Percentiles rank a stretch among this genome's conserved stretches.
These are phyloP conservation scores for Leptonema lineaticorne DNA, from an alignment of 1,140 invertebrate genomes.

Conservation along the genomic window DNA sequence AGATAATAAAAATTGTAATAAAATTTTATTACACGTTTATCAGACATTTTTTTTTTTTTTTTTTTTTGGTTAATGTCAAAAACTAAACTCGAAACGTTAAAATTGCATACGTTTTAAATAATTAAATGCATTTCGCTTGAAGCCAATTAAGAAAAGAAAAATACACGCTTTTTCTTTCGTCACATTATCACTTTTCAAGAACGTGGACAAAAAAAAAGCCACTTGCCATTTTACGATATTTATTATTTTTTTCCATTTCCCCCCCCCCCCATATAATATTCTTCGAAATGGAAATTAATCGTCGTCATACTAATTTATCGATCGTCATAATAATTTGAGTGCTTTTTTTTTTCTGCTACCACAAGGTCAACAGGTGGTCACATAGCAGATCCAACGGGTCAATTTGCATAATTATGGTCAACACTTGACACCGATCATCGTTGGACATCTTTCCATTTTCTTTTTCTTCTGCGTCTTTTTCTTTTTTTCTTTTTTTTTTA, in stretches of 20 bases:
- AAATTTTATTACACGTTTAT: no score
- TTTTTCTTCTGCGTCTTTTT: neutral
- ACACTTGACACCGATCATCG: neutral
- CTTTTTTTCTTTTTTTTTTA: neutral
- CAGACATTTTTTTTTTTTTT: no score
- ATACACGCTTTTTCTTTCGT: neutral
- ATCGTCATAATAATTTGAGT: constrained; percentile 2
- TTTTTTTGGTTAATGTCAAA: no score
- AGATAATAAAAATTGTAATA: no score
- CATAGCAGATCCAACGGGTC: neutral
- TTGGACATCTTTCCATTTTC: neutral
- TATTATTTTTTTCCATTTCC: no score
- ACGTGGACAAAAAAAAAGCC: constrained; percentile 4
- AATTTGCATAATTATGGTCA: constrained; percentile 20
- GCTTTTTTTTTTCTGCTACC: neutral
- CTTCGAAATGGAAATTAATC: neutral
- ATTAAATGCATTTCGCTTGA: no score
- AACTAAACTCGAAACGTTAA: no score
- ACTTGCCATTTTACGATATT: neutral
- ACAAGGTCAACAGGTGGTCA: constrained; percentile 18
- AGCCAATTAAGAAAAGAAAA: neutral
- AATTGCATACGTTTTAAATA: no score
- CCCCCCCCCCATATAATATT: no score
- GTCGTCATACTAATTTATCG: neutral
- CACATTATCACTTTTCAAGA: neutral